Evolutionary conservation across 2,797 vertebrate species (phyloP), one percentile per base, ranked within the genome.

Genomic region (Anguilla pacifica): DNA sequence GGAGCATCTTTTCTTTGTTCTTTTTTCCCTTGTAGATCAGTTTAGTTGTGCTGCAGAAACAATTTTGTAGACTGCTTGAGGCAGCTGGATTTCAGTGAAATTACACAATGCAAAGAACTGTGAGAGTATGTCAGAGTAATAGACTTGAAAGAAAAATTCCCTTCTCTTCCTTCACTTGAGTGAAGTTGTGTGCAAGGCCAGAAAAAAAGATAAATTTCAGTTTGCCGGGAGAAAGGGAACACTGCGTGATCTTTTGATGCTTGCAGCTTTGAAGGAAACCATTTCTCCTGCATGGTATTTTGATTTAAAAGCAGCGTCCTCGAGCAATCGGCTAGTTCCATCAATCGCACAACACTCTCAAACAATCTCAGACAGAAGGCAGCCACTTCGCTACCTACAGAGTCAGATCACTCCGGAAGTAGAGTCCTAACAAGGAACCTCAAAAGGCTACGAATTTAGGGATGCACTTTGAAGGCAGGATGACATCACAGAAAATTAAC

Each of bases 241-340:
- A 13, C 70, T 74, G 84, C 86, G 59, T 84, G 85, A 85, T 88
- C 89, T 86, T 90, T 88, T 83, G 79, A 86, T 89, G 88, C 49
- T 88, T 85, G 55, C 87, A 86, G 88, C 67, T 53, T 77, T 57
- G 86, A 89, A 61, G 79, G 86, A 39, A 74, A n/a, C 64, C 49
- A 35, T 74, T 59, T 61, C 89, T 87, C 86, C 88, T 88, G 81
- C 64, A 72, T 82, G 53, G 31, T 84, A 83, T 87, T 86, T 83
- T 51, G 55, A 89, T 88, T 86, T 89, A 90, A 91, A 92, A 89
- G 87, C 86, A 88, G 89, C 88, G 84, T 84, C 82, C 87, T 88
- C 83, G 84, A 88, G 88, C 91, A 91, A 92, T 92, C 5, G 43
- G 43, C 43, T 92, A 90, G 89, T 91, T 90, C 83, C 90, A 93